These are phyloP conservation scores for Ophiodon elongatus DNA, from an alignment of 2,113 vertebrate species.

Conservation along the genomic window DNA sequence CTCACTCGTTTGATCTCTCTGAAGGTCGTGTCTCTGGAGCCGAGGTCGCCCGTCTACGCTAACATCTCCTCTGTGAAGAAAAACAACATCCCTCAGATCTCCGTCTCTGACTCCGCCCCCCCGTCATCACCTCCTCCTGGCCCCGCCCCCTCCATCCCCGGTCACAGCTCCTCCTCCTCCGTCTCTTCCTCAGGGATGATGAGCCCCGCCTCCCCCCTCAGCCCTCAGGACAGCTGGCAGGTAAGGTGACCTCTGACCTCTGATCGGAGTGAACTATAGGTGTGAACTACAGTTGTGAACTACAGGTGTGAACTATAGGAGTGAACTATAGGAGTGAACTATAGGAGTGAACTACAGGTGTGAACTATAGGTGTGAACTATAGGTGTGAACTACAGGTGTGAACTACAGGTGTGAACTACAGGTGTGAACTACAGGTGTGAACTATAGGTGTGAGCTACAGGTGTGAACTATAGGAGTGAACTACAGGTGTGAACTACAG, in stretches of 20 bases:
- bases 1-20: conserved; percentile 16
- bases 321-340: no score
- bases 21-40: conserved; percentile 29
- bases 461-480: no score
- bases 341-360: no score
- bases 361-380: no score
- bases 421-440: background rate
- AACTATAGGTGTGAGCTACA: no score
- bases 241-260: conserved; percentile 59
- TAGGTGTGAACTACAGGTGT: no score
- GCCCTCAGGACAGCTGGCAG: conserved; percentile 82
- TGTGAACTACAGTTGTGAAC: background rate
- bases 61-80: conserved; percentile 85
- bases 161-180: background rate
- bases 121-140: background rate
- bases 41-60: conserved; percentile 81
- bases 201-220: conserved; percentile 51
- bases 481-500: no score
- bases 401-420: no score
- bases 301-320: no score
- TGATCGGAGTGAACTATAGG: no score
- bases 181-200: conserved; percentile 29
- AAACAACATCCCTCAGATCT: conserved; percentile 16
- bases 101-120: background rate
- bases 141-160: background rate